A percentile compares a stretch with the other conserved stretches of the same genome.
These are phyloP conservation scores for Cetonia aurata DNA, from an alignment of 2,888 invertebrate genomes.

Conservation along the genomic window DNA sequence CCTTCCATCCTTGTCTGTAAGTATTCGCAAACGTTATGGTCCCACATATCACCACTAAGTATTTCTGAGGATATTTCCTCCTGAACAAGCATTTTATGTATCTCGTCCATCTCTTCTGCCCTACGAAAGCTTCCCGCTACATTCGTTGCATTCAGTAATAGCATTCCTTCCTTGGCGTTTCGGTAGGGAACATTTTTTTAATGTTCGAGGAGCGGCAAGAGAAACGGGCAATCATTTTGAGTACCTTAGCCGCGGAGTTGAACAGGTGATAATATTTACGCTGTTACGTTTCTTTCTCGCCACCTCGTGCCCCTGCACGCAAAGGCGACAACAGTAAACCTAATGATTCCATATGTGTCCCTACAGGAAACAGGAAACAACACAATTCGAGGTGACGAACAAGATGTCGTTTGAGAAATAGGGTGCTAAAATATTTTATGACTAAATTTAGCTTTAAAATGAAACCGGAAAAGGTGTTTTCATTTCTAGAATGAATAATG, in stretches of 20 bases:
- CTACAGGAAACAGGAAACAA: neutral
- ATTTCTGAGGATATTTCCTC: conserved; percentile 34
- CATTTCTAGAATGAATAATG: too few relatives aligned
- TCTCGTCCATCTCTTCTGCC: conserved; percentile 14
- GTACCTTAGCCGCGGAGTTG: conserved; percentile 29
- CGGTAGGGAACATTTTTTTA: conserved; percentile 29
- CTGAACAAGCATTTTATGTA: conserved; percentile 22
- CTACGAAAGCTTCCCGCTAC: conserved; percentile 10
- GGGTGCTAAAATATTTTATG: too few relatives aligned
- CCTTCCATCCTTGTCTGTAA: conserved; percentile 1
- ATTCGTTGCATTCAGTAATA: conserved; percentile 23
- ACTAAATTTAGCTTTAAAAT: too few relatives aligned
- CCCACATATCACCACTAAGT: conserved; percentile 29
- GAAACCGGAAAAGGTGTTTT: too few relatives aligned
- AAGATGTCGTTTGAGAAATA: neutral
- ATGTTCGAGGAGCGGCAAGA: conserved; percentile 21
- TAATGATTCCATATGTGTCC: neutral
- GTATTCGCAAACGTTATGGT: conserved; percentile 23
- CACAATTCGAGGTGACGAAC: neutral
- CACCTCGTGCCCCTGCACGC: too few relatives aligned
- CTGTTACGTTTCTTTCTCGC: conserved; percentile 1
- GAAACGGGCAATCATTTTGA: conserved; percentile 31
- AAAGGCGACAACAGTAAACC: neutral
- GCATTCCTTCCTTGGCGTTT: neutral
- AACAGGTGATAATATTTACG: conserved; percentile 34